Percentiles rank a stretch among this genome's conserved stretches.
phyloP scores from a whole-genome alignment of 2,113 vertebrate genomes.

The Euleptes europaea region DNA sequence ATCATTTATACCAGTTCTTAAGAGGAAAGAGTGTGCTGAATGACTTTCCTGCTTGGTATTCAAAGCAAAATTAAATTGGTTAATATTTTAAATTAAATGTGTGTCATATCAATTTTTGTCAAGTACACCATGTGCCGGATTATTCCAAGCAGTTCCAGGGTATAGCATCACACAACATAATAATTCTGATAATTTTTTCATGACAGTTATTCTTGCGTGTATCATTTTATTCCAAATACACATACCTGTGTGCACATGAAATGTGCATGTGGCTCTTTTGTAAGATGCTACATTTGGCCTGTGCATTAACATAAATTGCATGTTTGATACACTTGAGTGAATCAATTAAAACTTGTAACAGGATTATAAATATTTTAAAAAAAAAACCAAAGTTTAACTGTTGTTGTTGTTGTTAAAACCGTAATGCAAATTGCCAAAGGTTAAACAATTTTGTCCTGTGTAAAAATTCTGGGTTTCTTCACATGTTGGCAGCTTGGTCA shows the following conservation, averaged over 20 bases:
- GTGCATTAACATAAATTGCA: neutral
- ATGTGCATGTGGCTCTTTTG: too few relatives aligned
- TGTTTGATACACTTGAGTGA: neutral
- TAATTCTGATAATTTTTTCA: neutral
- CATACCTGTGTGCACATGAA: too few relatives aligned
- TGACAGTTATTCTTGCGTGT: neutral
- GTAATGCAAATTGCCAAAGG: slow-evolving; percentile 14
- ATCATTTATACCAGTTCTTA: slow-evolving; percentile 34
- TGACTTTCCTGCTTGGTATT: slow-evolving; percentile 37
- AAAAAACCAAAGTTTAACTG: neutral
- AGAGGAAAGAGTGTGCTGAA: slow-evolving; percentile 42
- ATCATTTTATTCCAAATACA: neutral
- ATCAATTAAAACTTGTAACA: neutral
- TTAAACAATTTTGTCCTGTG: slow-evolving; percentile 29
- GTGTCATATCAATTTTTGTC: neutral
- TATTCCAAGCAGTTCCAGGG: neutral
- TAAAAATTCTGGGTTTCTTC: slow-evolving; percentile 32
- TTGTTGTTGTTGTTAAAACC: slow-evolving; percentile 33
- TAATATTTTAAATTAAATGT: slow-evolving; percentile 29
- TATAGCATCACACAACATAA: neutral
- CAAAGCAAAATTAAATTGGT: slow-evolving; percentile 22
- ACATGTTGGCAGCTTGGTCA: neutral
- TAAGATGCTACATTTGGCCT: too few relatives aligned
- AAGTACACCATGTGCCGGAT: neutral
- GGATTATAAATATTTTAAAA: slow-evolving; percentile 17